Conservation (phyloP, 1,140 invertebrate genomes). For the Contarinia nasturtii region DNA sequence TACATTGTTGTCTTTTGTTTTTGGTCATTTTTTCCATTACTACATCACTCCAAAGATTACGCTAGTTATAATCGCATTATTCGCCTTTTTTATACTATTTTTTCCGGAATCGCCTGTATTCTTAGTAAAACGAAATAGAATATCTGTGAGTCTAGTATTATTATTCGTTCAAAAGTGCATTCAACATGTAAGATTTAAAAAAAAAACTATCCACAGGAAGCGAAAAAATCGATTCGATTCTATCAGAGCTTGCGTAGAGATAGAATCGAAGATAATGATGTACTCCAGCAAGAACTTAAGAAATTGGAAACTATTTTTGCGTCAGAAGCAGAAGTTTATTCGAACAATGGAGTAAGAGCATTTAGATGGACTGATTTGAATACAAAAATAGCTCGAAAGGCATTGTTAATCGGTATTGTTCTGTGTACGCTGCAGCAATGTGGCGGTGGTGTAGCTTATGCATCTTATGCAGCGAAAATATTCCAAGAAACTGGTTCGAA, state of each 20-base stretch:
- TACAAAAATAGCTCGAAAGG: no score
- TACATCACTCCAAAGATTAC: slow-evolving; percentile 19
- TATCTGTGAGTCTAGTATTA: background rate
- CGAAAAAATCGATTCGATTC: slow-evolving; percentile 14
- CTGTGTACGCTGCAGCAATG: no score
- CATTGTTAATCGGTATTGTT: no score
- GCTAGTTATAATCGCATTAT: slow-evolving; percentile 7
- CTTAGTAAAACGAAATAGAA: slow-evolving; percentile 4
- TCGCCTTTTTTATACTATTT: slow-evolving; percentile 6
- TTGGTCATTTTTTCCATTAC: slow-evolving; percentile 28
- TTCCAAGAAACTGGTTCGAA: no score
- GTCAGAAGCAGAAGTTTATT: no score
- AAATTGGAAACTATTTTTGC: background rate
- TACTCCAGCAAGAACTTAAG: slow-evolving; percentile 8
- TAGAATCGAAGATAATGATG: slow-evolving; percentile 9
- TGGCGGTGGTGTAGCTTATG: no score
- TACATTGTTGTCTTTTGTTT: slow-evolving; percentile 32
- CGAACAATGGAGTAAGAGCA: no score
- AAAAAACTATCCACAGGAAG: no score
- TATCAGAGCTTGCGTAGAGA: slow-evolving; percentile 15
- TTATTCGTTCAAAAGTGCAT: no score
- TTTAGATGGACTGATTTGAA: no score
- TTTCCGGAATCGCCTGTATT: slow-evolving; percentile 13
- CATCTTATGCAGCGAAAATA: no score
- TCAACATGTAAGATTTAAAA: no score